Evolutionary conservation across 2,797 vertebrate genomes (phyloP), one percentile per base, ranked within the genome.

Genomic region (Sarcoramphus papa): DNA sequence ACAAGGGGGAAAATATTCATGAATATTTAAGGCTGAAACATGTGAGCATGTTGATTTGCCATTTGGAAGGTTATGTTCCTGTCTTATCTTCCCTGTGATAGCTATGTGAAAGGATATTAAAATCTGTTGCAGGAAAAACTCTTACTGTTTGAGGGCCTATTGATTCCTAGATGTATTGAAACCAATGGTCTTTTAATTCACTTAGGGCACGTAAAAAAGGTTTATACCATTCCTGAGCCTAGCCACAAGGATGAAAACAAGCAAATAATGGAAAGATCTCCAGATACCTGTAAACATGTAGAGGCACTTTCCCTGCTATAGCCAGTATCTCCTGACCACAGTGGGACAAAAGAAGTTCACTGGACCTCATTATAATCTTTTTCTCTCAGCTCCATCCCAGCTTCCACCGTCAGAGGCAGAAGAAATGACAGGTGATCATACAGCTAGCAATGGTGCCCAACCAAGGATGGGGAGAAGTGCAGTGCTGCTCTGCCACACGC

Each of bases 11-110:
- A 89, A 88, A 85, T 96, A 89, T 69, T 94, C 63, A 96, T 96
- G 81, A 96, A 95, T 97, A 96, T 96, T 97, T 96, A 96, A 94
- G 87, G 22, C 40, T 90, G 82, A 96, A 97, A 93, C 20, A 57
- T 11, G 1, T 53, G 80, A 91, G 62, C 47, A 57, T 73, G 57
- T 95, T 81, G 75, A 91, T 96, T 96, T 94, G 69, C 78, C 83
- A 54, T 97, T 97, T 97, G 79, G 69, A 97, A 97, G 62, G 88
- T 92, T 92, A 91, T 14, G 2, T 85, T 96, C 33, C 62, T 78
- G n/a, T 88, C 31, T 94, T 91, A 59, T 67, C 73, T 93, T 78
- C 59, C 72, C 59, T 53, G 7, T 48, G 40, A 88, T 92, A 88
- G 57, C 75, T 93, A 69, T 12, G 5, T 50, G 41, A 96, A 70